Base-by-base conservation (phyloP, 2,113 vertebrate genomes). In the Epinephelus fuscoguttatus region DNA sequence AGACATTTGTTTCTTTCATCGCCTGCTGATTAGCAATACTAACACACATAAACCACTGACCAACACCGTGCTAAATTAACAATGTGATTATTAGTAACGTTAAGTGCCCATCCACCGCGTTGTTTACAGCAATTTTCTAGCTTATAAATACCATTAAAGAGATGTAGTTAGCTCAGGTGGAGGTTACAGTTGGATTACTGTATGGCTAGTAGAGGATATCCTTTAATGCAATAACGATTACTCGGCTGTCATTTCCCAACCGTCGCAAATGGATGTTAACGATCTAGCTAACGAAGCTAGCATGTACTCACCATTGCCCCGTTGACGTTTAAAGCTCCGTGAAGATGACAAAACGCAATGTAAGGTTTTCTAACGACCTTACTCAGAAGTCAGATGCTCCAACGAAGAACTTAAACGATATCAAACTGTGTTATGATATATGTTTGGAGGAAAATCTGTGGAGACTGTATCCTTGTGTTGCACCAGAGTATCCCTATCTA, bases 251-350 rank as follows among this genome's bases (percentile, higher is more conserved):
- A 33, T 14, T 25, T 62, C 14, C 5, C 27, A 2, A 18, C 21
- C 6, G 6, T 3, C 10, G 15, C 21, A 60, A 19, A 40, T 30
- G 21, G 30, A 52, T 27, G 47, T 10, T 62, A 68, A 33, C 64
- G 25, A 40, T 1, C 66, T 61, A 63, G 57, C 56, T 73, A 66
- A 52, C 60, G 50, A 30, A 87, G 81, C 81, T 70, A 70, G 70
- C 56, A 13, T 70, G 45, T 84, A 94, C 94, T 95, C 79, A 95
- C 94, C 94, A 95, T 95, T 83, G 75, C 89, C 79, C 66, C 83
- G 78, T 76, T 69, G 74, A 70, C 64, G 90, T 75, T 80, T 86
- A 19, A 70, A 68, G 81, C 81, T 85, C 84, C 55, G 61, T 27
- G 40, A 70, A 79, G 67, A 88, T 57, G 77, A 80, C 17, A n/a